Conservation (phyloP, 2,797 vertebrate genomes). For the Pantherophis vulpinus region DNA sequence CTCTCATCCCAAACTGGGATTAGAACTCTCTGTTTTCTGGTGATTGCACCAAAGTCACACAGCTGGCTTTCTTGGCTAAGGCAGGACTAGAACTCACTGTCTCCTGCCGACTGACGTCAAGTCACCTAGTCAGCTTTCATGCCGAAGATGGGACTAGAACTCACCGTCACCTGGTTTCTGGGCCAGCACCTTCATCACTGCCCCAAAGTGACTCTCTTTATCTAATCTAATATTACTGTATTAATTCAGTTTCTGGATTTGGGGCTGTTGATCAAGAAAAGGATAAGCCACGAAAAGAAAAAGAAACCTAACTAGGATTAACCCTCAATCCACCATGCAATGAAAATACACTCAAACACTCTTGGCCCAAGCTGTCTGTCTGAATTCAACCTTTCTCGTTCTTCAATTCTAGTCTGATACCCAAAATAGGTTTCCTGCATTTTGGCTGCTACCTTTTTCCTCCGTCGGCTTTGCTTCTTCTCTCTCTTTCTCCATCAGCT, state of each 20-base stretch:
- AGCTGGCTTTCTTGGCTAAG: too few species aligned
- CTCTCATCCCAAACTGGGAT: too few species aligned
- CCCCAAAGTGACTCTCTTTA: too few species aligned
- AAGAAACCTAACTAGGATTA: neutral
- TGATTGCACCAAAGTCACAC: too few species aligned
- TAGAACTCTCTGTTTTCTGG: too few species aligned
- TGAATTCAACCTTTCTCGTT: neutral
- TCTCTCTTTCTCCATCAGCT: slow-evolving; percentile 58
- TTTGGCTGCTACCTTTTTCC: slow-evolving; percentile 52
- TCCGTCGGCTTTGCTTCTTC: slow-evolving; percentile 56
- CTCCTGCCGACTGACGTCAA: too few species aligned
- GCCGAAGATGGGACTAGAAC: too few species aligned
- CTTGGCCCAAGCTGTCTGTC: neutral
- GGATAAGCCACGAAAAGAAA: neutral
- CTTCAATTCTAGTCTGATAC: neutral
- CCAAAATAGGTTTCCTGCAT: neutral
- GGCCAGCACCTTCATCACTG: too few species aligned
- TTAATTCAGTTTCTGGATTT: neutral
- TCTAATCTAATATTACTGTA: neutral
- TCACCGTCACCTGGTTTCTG: too few species aligned
- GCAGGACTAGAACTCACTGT: too few species aligned
- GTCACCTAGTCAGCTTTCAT: too few species aligned
- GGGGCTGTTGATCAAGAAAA: neutral
- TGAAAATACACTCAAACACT: neutral
- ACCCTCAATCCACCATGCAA: neutral